A percentile compares a stretch with the other conserved stretches of the same genome.
Evolutionary conservation across 1,140 invertebrate genomes (phyloP).

Genomic region (Orchestia grillus): DNA sequence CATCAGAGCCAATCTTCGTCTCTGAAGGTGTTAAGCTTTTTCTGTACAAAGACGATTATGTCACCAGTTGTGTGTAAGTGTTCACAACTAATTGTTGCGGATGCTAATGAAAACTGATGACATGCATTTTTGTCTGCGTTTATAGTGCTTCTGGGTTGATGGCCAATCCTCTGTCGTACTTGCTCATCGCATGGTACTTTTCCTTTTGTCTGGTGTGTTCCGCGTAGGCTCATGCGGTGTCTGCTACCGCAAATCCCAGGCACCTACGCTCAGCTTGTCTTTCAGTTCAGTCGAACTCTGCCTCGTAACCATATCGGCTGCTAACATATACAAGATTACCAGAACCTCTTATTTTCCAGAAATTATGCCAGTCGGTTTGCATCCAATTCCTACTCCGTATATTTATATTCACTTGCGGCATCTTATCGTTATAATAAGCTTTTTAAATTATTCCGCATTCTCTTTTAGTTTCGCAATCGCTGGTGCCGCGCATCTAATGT

Average conservation of each 20-base stretch:
- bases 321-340: background rate
- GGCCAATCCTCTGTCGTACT: background rate
- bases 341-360: background rate
- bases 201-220: background rate
- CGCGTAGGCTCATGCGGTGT: background rate
- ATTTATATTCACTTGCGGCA: background rate
- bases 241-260: background rate
- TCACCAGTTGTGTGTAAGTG: background rate
- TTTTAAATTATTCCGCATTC: background rate
- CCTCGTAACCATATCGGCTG: background rate
- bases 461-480: background rate
- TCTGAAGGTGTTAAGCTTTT: background rate
- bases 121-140: background rate
- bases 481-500: background rate
- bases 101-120: background rate
- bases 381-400: background rate
- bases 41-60: background rate
- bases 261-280: background rate
- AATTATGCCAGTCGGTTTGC: background rate
- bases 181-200: background rate
- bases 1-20: background rate
- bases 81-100: no score
- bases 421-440: background rate
- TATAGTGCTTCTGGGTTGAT: background rate
- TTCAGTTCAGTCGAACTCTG: background rate